phyloP scores from a whole-genome alignment of 2,888 invertebrate genomes.

The Lasioglossum marginatum region DNA sequence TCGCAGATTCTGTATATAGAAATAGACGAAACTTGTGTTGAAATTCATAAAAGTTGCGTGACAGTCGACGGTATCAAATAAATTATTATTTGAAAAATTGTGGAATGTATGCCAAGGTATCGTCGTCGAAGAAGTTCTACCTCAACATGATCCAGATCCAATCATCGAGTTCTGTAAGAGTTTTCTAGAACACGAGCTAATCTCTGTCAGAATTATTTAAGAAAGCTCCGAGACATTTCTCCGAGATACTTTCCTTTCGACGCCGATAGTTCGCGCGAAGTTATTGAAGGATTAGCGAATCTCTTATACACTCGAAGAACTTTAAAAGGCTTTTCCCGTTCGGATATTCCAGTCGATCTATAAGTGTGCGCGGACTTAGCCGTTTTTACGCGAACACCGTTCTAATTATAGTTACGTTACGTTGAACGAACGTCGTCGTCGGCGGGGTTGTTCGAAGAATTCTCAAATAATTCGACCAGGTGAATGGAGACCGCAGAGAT shows the following conservation, averaged over 20 bases:
- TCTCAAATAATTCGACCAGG: neutral
- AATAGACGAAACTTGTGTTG: neutral
- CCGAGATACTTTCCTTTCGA: neutral
- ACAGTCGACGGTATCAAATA: neutral
- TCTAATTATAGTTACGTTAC: neutral
- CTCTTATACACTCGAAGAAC: neutral
- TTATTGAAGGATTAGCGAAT: conserved; percentile 9
- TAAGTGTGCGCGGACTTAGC: neutral
- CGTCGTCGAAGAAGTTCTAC: neutral
- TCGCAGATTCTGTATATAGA: neutral
- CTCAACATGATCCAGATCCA: neutral
- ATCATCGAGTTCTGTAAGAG: neutral
- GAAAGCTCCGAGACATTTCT: neutral
- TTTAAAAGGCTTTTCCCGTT: neutral
- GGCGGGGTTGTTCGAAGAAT: neutral
- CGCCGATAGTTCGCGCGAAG: neutral
- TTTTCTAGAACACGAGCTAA: neutral
- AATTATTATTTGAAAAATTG: neutral
- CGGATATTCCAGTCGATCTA: conserved; percentile 1
- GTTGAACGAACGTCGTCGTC: neutral
- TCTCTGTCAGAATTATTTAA: neutral
- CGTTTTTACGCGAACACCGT: neutral
- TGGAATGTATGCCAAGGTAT: too few relatives aligned
- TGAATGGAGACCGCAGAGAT: neutral
- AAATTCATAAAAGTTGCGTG: neutral